Percentiles rank a stretch among this genome's conserved stretches.
phyloP scores from a whole-genome alignment of 2,888 invertebrate species.

The Saturnia pavonia region DNA sequence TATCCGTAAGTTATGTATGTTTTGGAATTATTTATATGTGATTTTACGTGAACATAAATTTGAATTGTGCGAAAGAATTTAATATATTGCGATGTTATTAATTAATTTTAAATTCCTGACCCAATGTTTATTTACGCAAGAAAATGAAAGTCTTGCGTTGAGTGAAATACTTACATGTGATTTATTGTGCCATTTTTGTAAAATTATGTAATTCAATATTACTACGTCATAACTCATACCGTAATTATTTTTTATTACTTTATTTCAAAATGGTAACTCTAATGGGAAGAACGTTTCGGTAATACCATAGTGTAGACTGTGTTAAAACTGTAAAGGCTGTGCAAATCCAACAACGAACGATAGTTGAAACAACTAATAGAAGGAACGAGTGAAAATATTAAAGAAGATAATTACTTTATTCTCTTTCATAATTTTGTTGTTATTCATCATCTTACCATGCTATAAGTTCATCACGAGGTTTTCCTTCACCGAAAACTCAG shows the following conservation, averaged over 20 bases:
- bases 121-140: neutral
- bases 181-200: neutral
- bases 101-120: neutral
- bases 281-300: no score
- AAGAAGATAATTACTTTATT: no score
- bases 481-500: no score
- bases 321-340: no score
- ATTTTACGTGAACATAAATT: neutral
- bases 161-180: no score
- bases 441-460: no score
- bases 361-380: neutral
- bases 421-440: no score
- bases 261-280: neutral
- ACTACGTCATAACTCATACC: neutral
- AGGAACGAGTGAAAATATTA: no score
- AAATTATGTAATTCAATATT: neutral
- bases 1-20: neutral
- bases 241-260: neutral
- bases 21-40: neutral
- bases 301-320: no score
- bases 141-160: neutral
- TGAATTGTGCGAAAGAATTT: neutral
- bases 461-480: no score
- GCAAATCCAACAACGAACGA: no score
- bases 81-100: neutral